Conservation (phyloP, 2,113 vertebrate species). For the Carassius auratus region DNA sequence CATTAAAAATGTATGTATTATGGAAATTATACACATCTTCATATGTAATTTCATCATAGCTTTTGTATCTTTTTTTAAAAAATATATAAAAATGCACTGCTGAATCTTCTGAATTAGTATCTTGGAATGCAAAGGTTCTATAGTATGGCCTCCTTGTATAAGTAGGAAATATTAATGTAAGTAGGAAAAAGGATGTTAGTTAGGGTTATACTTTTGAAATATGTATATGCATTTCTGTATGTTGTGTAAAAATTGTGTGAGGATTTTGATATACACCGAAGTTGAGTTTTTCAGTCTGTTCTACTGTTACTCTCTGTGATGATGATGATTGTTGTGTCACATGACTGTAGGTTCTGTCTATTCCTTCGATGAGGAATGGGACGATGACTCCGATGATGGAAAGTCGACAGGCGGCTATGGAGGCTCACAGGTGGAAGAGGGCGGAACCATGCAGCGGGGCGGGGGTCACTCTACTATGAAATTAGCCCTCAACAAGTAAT, state of each 20-base stretch:
- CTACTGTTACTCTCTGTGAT: neutral
- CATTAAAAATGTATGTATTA: neutral
- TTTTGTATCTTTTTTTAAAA: neutral
- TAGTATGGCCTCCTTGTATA: no score
- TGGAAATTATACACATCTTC: no score
- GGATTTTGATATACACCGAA: no score
- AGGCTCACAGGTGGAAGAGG: conserved; percentile 77
- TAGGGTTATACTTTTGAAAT: no score
- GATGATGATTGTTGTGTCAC: neutral
- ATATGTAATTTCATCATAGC: no score
- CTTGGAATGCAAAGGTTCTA: no score
- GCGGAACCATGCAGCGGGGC: conserved; percentile 72
- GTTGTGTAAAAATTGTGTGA: no score
- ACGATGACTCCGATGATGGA: conserved; percentile 86
- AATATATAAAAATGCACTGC: neutral
- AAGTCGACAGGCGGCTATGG: conserved; percentile 77
- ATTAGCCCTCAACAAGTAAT: conserved; percentile 85
- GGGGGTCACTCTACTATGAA: conserved; percentile 81
- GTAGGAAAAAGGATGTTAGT: no score
- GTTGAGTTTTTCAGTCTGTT: neutral
- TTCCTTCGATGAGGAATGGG: conserved; percentile 87
- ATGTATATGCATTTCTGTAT: no score
- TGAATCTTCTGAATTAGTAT: neutral
- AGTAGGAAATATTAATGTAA: no score
- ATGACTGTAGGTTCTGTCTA: conserved; percentile 74